Evolutionary conservation across 2,113 vertebrate genomes (phyloP).

Genomic region (Scortum barcoo): DNA sequence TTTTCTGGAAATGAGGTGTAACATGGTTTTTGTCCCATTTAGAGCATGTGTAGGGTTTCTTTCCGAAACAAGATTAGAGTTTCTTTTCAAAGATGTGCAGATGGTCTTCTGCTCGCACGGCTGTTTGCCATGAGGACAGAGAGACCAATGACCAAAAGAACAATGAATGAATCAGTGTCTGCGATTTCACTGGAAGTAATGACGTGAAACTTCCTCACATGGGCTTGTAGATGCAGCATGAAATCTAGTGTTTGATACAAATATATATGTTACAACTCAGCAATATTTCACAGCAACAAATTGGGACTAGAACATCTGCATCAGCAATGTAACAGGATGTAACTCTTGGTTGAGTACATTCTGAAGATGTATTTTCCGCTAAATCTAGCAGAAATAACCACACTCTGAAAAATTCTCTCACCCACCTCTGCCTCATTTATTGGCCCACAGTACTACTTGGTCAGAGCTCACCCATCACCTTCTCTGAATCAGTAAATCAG

Average conservation of each 20-base stretch:
- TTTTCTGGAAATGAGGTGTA: conserved; percentile 64
- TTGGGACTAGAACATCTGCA: not conserved
- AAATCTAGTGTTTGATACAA: not conserved
- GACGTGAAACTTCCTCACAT: not conserved
- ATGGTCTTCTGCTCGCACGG: not conserved
- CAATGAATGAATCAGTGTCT: not conserved
- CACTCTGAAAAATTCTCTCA: not conserved
- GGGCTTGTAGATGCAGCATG: not conserved
- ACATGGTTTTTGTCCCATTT: conserved; percentile 63
- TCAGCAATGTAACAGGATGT: not conserved
- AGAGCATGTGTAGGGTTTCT: conserved; percentile 53
- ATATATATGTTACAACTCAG: not conserved
- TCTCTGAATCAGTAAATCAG: not conserved
- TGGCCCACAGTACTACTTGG: not conserved
- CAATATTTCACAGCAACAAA: not conserved
- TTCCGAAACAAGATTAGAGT: conserved; percentile 50
- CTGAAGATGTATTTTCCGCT: not conserved
- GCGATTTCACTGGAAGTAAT: not conserved
- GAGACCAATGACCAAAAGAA: no score
- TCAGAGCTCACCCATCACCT: not conserved
- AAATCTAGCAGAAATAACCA: not conserved
- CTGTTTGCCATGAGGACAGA: not conserved
- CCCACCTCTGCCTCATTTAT: not conserved
- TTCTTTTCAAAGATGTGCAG: conserved; percentile 25
- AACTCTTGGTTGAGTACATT: not conserved